Base-by-base conservation (phyloP, 1,140 invertebrate genomes). In the Nasonia vitripennis region DNA sequence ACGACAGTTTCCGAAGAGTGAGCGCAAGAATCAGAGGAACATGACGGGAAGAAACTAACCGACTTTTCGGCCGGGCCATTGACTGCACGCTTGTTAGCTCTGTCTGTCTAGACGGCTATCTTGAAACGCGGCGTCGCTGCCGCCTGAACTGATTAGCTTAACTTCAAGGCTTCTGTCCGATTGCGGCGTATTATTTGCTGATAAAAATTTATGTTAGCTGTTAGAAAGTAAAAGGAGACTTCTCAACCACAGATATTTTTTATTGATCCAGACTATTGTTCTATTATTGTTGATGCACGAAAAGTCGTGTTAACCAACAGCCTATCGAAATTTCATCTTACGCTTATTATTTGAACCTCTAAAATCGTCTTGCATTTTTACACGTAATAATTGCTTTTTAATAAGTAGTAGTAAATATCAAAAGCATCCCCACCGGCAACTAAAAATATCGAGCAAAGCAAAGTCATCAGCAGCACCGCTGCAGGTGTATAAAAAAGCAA, bases 1-100 rank as follows among this genome's bases (percentile, higher is more conserved):
- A 90, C 92, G 91, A 91, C 89, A 91, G 89, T 92, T 92, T 91
- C 91, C 90, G 89, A 92, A 90, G 87, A 92, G 88, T 88, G 87
- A 88, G 87, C 89, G 87, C 86, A 87, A 37, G 77, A 89, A 92
- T 78, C 92, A 92, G 92, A 92, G 89, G 68, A 93, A 78, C 88
- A 91, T 88, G 77, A 88, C 17, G 55, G 6, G 55, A n/a, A 62
- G 55, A n/a, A 62, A 62, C 55, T 62, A 3, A 6, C 55, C 4
- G 20, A 62, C 55, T 62, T 62, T 62, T 62, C 55, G 55, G 55
- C 14, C 55, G 20, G 55, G 55, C 55, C 55, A 62, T n/a, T n/a
- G 55, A n/a, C 55, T 62, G 20, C 55, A 6, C 0, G 20, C 55
- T 62, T 62, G 55, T 20, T 62, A n/a, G 14, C 17, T 62, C 17